Percentiles rank a stretch among this genome's conserved stretches.
Conservation (phyloP, 2,888 invertebrate species). For the Automeris io region DNA sequence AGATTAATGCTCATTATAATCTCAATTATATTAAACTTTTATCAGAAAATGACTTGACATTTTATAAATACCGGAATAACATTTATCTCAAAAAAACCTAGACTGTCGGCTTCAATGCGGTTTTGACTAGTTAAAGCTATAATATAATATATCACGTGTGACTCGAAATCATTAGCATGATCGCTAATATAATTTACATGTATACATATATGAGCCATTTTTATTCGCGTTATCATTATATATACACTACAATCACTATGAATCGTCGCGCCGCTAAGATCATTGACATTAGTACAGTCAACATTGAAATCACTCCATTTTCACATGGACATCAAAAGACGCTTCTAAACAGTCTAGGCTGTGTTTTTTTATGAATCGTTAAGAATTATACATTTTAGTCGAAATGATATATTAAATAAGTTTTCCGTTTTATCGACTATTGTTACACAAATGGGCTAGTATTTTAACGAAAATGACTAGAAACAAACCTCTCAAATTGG, state of each 20-base stretch:
- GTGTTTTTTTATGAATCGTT: no score
- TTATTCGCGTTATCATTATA: constrained; percentile 4
- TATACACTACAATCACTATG: background rate
- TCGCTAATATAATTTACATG: constrained; percentile 3
- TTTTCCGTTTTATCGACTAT: no score
- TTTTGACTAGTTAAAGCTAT: constrained; percentile 6
- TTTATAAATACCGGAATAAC: background rate
- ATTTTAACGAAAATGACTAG: no score
- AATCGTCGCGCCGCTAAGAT: constrained; percentile 1
- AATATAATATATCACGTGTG: constrained; percentile 7
- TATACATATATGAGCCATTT: background rate
- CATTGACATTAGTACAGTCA: constrained; percentile 4
- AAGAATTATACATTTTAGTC: no score
- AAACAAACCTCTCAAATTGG: no score
- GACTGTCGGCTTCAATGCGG: constrained; percentile 3
- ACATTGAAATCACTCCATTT: background rate
- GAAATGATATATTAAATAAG: no score
- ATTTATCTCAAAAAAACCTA: background rate
- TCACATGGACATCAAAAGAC: background rate
- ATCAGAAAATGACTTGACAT: no score
- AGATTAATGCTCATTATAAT: no score
- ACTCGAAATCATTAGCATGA: constrained; percentile 7
- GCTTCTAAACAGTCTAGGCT: background rate
- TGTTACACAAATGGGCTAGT: no score
- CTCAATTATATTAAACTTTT: no score